Percentiles rank a stretch among this genome's conserved stretches.
These are phyloP conservation scores for Mastacembelus armatus DNA, from an alignment of 2,797 vertebrate species.

Conservation along the genomic window DNA sequence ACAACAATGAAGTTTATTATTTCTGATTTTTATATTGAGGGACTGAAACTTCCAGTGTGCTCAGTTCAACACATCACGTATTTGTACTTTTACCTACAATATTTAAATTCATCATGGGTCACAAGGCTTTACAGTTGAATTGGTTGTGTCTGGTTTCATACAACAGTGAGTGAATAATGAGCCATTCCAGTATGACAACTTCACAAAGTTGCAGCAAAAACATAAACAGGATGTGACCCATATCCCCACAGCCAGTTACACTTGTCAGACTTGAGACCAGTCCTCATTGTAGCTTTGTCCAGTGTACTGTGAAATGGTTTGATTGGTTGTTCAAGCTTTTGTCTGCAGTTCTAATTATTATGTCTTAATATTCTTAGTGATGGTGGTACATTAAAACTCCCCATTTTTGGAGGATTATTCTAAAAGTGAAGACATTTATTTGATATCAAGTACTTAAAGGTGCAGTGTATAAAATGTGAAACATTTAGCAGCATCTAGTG, in stretches of 20 bases:
- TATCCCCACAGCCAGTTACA: not conserved
- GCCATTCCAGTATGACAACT: not conserved
- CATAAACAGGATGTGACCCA: constrained; percentile 19
- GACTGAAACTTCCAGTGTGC: no score
- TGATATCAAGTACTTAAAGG: not conserved
- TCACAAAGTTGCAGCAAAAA: not conserved
- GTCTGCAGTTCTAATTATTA: not conserved
- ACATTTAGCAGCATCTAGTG: no score
- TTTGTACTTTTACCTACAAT: no score
- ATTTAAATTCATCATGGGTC: not conserved
- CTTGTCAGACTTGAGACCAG: not conserved
- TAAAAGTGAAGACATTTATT: not conserved
- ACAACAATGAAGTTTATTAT: no score
- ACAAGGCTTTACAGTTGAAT: not conserved
- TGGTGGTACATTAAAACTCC: not conserved
- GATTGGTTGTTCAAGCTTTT: not conserved
- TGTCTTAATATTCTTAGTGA: not conserved
- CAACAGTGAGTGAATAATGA: not conserved
- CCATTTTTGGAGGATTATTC: not conserved
- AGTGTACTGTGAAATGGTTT: not conserved
- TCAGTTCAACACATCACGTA: no score
- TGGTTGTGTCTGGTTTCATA: not conserved
- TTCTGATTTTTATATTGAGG: no score
- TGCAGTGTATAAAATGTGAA: no score
- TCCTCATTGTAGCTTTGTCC: not conserved